These are phyloP conservation scores for Stomorhina lunata DNA, from an alignment of 2,888 invertebrate species.

Conservation along the genomic window DNA sequence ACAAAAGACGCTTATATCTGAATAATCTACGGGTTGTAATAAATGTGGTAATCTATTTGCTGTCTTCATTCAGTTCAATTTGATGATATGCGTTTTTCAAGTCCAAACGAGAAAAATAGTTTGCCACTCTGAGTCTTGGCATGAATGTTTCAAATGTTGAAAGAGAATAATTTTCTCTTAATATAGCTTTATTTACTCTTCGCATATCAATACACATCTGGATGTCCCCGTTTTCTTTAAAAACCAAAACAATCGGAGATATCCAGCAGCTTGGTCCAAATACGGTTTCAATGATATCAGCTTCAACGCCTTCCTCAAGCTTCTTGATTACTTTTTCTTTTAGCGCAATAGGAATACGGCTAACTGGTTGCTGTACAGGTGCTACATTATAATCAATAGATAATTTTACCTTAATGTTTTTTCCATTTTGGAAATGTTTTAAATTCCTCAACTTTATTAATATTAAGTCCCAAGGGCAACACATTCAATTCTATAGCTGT, in stretches of 20 bases:
- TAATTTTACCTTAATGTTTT: slow-evolving; percentile 45
- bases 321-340: slow-evolving; percentile 56
- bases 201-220: slow-evolving; percentile 75
- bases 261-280: slow-evolving; percentile 72
- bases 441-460: slow-evolving; percentile 43
- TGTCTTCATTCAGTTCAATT: slow-evolving; percentile 62
- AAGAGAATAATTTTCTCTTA: slow-evolving; percentile 56
- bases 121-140: slow-evolving; percentile 64
- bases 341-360: slow-evolving; percentile 73
- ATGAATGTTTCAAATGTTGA: slow-evolving; percentile 69
- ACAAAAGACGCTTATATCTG: slow-evolving; percentile 74
- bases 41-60: slow-evolving; percentile 61
- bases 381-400: slow-evolving; percentile 54
- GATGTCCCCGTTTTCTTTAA: slow-evolving; percentile 71
- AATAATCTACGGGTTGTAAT: slow-evolving; percentile 65
- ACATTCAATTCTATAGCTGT: slow-evolving; percentile 55
- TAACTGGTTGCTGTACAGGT: slow-evolving; percentile 71
- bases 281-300: slow-evolving; percentile 74
- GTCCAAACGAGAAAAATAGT: slow-evolving; percentile 72
- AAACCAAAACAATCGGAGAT: slow-evolving; percentile 73
- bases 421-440: slow-evolving; percentile 56
- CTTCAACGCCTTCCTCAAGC: slow-evolving; percentile 66
- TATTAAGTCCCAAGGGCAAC: slow-evolving; percentile 48
- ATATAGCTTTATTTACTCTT: slow-evolving; percentile 69
- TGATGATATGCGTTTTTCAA: slow-evolving; percentile 70